Evolutionary conservation across 1,140 invertebrate species (phyloP), one percentile per base, ranked within the genome.

Genomic region (Trachymyrmex septentrionalis): DNA sequence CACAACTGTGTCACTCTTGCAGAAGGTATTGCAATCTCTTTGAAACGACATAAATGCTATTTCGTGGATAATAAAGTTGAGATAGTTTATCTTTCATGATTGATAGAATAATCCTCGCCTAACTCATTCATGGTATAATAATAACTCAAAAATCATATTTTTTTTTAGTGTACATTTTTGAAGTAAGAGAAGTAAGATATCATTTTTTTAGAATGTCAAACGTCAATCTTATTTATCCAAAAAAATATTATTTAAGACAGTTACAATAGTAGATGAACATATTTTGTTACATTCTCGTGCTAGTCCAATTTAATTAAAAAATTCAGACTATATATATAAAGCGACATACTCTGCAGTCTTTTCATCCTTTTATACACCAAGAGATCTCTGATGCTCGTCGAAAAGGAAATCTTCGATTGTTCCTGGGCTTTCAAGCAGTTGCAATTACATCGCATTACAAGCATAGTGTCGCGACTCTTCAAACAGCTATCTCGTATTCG

Each of bases 341-440:
- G 69, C 38, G 12, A 61, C 14, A 21, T 12, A 61, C 50, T n/a
- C 19, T 34, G 12, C 16, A 73, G 21, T 61, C 38, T 55, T 71
- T 16, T 7, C 19, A 57, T 84, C 69, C 44, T 50, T 73, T 16
- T 50, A 19, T 24, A 50, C 55, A 84, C 50, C 67, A 73, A 44
- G 55, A 34, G 55, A 75, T 84, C 80, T 84, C 27, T 24, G 38
- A 61, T 9, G 27, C 27, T 61, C 3, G 55, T 50, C 24, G 55
- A 38, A 84, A 84, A 84, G 69, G 55, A 24, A 75, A 75, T 14
- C 55, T 50, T 84, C 55, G 69, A 84, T 75, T 84, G 80, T 84
- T 75, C 80, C 50, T 38, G 55, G 10, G 34, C 59, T 50, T 75
- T 50, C 69, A 30, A 84, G 80, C 80, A 75, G 55, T 73, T n/a